Base-by-base conservation (phyloP, 2,797 vertebrate genomes). In the Glyptemys insculpta region DNA sequence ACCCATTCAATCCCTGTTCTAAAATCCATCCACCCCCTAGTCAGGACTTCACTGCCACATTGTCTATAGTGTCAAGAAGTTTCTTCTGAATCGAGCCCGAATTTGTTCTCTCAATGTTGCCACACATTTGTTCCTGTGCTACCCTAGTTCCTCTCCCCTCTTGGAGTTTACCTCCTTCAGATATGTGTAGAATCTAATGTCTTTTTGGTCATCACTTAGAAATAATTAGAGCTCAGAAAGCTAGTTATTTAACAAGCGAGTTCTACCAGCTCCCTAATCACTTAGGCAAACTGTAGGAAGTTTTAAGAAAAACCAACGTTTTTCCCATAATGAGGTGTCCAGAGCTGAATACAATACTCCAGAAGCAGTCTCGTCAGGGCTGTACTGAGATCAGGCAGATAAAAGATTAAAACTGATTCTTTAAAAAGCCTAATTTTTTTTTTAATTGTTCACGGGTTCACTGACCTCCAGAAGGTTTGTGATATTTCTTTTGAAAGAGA, bases 171-270 rank as follows among this genome's bases (percentile, higher is more conserved):
- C 25, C 41, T 27, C 41, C 72, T 19, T 31, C 6, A 9, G 57
- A 2, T n/a, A 31, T 9, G n/a, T 79, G 54, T 25, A 19, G 21
- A 44, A 72, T 0, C 0, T 1, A 0, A 25, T 2, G 0, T 11
- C 83, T 12, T 29, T 37, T 34, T 68, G 10, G 34, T 2, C 1
- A 8, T 34, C 1, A 0, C 68, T 2, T 41, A 19, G 68, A 9
- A 10, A 86, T 50, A 50, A 50, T 50, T 50, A 50, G 15, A 50
- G 50, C 50, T 50, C 50, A 50, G 50, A 50, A 50, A 50, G 50
- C 50, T 50, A 50, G 50, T 50, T 50, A 50, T 50, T 50, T 50
- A 50, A 79, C 1, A 0, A 41, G 52, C 5, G 16, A 4, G 44
- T 27, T 79, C 79, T 7, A 25, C 29, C 57, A 37, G n/a, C 11